A percentile compares a stretch with the other conserved stretches of the same genome.
These are phyloP conservation scores for Microchirus variegatus DNA, from an alignment of 2,797 vertebrate species.

Conservation along the genomic window DNA sequence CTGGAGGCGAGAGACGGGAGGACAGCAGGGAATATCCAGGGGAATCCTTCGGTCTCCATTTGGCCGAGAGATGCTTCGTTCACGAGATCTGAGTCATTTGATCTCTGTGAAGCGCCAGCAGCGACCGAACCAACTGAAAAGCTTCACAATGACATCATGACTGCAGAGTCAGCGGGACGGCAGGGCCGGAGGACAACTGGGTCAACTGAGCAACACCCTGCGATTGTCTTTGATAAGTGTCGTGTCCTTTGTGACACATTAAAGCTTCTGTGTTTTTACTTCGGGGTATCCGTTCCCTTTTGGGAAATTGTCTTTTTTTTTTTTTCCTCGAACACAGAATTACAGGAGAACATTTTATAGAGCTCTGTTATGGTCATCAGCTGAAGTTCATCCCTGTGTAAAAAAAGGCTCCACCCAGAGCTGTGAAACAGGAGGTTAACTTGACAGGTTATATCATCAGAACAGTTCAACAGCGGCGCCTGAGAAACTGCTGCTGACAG, in stretches of 20 bases:
- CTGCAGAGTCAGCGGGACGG: slow-evolving; percentile 31
- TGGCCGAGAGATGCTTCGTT: slow-evolving; percentile 31
- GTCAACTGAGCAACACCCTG: slow-evolving; percentile 26
- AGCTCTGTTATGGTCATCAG: slow-evolving; percentile 6
- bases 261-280: background rate
- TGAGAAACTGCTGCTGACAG: too few relatives aligned
- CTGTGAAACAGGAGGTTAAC: background rate
- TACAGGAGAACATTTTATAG: background rate
- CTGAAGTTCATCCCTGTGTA: background rate
- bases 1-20: slow-evolving; percentile 20
- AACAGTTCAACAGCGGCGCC: too few relatives aligned
- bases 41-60: slow-evolving; percentile 36
- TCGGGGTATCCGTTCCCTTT: background rate
- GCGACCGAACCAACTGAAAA: background rate
- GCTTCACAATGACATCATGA: background rate
- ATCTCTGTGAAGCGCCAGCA: slow-evolving; percentile 37
- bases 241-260: background rate
- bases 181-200: background rate
- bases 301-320: background rate
- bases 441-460: too few relatives aligned
- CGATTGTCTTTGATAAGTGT: background rate
- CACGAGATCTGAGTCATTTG: slow-evolving; percentile 43
- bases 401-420: background rate
- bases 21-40: slow-evolving; percentile 30
- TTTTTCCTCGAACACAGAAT: background rate